These are phyloP conservation scores for Limnephilus marmoratus DNA, from an alignment of 2,888 invertebrate genomes.

Conservation along the genomic window DNA sequence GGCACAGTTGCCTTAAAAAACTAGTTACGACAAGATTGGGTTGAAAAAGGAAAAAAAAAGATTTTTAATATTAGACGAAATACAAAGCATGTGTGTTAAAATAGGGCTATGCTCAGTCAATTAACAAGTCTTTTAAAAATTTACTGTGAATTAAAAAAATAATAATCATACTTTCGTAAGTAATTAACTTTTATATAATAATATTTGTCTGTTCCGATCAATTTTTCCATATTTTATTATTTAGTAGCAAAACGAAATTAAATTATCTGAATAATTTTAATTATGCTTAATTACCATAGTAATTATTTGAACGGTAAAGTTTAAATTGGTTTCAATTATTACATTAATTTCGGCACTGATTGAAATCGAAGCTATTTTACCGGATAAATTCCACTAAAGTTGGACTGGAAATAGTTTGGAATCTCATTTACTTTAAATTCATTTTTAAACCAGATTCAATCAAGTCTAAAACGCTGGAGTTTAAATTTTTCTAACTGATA, in stretches of 20 bases:
- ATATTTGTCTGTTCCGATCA: not conserved
- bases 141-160: not conserved
- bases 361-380: slow-evolving; percentile 2
- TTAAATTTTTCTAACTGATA: too few species aligned
- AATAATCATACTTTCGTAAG: not conserved
- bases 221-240: not conserved
- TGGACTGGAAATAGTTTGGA: not conserved
- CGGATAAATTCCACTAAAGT: not conserved
- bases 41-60: too few species aligned
- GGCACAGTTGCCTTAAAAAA: too few species aligned
- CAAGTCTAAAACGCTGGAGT: not conserved
- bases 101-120: too few species aligned
- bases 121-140: too few species aligned
- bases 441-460: not conserved
- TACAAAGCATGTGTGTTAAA: too few species aligned
- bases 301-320: not conserved
- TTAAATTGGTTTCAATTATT: not conserved
- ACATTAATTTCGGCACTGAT: not conserved
- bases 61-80: too few species aligned
- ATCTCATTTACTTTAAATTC: not conserved
- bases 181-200: not conserved
- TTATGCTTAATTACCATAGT: not conserved
- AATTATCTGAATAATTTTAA: not conserved
- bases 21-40: too few species aligned
- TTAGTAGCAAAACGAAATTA: not conserved